Evolutionary conservation across 2,113 vertebrate genomes (phyloP), one percentile per base, ranked within the genome.

Genomic region (Thunnus maccoyii): DNA sequence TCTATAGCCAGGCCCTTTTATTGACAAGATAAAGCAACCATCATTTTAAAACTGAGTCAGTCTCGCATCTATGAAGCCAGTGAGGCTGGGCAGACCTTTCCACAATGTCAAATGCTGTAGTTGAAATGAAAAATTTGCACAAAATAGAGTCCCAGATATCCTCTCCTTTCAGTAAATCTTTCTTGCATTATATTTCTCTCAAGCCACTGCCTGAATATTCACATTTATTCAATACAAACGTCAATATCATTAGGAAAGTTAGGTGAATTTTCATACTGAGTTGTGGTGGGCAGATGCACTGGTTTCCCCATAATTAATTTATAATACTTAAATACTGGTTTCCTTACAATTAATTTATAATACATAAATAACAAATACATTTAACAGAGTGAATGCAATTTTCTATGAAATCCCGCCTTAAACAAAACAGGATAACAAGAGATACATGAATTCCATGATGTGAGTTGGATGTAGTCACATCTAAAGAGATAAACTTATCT

Each of bases 1-100:
- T 76, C 82, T 95, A 68, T 94, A 90, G 82, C 75, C 55, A 15
- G 51, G 22, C 14, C 10, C 78, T 67, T 62, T 69, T 50, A 83
- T 69, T 81, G 41, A 76, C n/a, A 7, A 57, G 14, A 58, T 57
- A 13, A 50, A 27, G 25, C n/a, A 2, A 36, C 13, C n/a, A 1
- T 62, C 1, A 25, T 56, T 80, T 63, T 18, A 30, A 62, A 83
- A 80, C 11, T 6, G 16, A 62, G 32, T 46, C 27, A n/a, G 20
- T 70, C 32, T 61, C 62, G 25, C 51, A 5, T 68, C 17, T 57
- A 2, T 62, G 15, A 58, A 69, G 60, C 14, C 17, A 58, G 15
- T 68, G 65, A 74, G 25, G n/a, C 32, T 27, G 58, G 61, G 5
- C 22, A 60, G 20, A 78, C 5, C 1, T 83, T 62, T 62, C 30